Percentiles rank a stretch among this genome's conserved stretches.
phyloP scores from a whole-genome alignment of 2,113 vertebrate genomes.

The Burhinus oedicnemus region DNA sequence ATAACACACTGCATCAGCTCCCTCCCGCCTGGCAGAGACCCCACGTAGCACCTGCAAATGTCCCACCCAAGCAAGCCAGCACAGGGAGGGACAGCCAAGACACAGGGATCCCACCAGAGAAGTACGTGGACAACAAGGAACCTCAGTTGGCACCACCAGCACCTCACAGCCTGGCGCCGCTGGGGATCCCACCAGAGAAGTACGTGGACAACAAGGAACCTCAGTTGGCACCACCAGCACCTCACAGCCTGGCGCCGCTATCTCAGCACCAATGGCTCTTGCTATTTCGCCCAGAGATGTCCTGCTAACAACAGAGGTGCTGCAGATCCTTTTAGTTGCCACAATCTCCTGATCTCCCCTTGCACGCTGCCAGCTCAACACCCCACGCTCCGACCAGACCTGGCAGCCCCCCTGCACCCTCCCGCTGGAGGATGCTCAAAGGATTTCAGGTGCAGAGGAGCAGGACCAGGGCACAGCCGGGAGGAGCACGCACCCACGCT shows the following conservation, averaged over 20 bases:
- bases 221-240: too few relatives aligned
- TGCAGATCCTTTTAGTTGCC: background rate
- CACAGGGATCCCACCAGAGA: background rate
- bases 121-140: rapidly evolving
- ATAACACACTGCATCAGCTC: background rate
- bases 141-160: too few relatives aligned
- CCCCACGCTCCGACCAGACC: rapidly evolving
- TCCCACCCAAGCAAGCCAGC: background rate
- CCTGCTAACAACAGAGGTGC: too few relatives aligned
- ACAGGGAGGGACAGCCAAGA: background rate
- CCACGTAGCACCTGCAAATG: rapidly evolving
- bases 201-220: rapidly evolving
- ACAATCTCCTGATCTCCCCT: background rate
- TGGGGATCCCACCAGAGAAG: background rate
- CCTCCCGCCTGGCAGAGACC: background rate
- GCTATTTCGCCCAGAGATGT: background rate
- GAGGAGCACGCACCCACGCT: rapidly evolving
- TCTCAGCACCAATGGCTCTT: rapidly evolving
- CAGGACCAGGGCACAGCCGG: rapidly evolving
- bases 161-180: background rate
- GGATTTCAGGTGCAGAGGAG: background rate
- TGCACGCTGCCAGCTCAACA: background rate
- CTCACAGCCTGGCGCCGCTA: background rate
- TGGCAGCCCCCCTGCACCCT: background rate
- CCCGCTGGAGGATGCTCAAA: background rate